phyloP scores from a whole-genome alignment of 1,140 invertebrate genomes.

The Pogonomyrmex californicus region DNA sequence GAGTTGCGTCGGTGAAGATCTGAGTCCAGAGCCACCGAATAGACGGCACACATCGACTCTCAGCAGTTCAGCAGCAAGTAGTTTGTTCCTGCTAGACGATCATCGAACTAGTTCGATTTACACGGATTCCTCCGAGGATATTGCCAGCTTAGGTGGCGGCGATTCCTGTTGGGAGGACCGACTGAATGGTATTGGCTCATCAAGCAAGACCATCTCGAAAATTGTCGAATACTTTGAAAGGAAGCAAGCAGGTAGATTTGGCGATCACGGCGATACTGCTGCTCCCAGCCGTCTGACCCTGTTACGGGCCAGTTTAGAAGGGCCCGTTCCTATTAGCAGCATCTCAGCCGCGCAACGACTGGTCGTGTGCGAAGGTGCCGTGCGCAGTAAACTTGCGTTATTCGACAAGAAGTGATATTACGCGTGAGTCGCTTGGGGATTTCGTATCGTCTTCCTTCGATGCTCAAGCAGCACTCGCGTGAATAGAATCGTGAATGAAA shows the following conservation, averaged over 20 bases:
- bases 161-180: constrained; percentile 91
- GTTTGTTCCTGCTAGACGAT: constrained; percentile 88
- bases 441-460: constrained; percentile 34
- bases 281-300: constrained; percentile 81
- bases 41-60: constrained; percentile 86
- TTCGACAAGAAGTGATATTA: constrained; percentile 91
- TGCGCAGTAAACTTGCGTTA: constrained; percentile 93
- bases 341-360: constrained; percentile 88
- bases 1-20: constrained; percentile 93
- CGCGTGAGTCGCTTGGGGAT: constrained; percentile 32
- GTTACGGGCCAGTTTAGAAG: constrained; percentile 82
- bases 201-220: constrained; percentile 91
- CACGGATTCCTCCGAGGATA: constrained; percentile 95
- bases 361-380: constrained; percentile 93
- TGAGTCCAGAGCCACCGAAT: constrained; percentile 86
- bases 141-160: constrained; percentile 92
- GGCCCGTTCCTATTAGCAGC: constrained; percentile 81
- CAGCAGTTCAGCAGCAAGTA: constrained; percentile 88
- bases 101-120: constrained; percentile 94
- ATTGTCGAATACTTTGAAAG: constrained; percentile 96
- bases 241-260: constrained; percentile 87
- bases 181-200: constrained; percentile 87
- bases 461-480: not conserved
- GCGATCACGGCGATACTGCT: constrained; percentile 77
- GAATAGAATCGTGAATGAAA: constrained; percentile 17